phyloP scores from a whole-genome alignment of 2,113 vertebrate genomes.

The sheep (Ovis aries) region DNA sequence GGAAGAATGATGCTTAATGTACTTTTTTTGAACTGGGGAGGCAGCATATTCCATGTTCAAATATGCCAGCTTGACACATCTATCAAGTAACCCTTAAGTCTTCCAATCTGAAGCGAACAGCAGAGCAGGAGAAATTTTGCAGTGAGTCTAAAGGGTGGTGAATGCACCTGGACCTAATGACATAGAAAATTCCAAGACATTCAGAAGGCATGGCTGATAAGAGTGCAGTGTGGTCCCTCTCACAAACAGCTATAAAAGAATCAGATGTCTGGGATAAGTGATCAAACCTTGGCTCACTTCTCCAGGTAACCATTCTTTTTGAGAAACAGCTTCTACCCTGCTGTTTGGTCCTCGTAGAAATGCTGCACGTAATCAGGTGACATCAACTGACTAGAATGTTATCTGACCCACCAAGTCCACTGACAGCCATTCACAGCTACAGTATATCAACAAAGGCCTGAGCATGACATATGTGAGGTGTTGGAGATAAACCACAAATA shows the following conservation, averaged over 20 bases:
- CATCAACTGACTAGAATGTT: not conserved
- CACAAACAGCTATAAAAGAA: not conserved
- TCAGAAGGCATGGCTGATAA: not conserved
- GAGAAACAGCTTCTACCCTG: not conserved
- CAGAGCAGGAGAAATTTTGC: not conserved
- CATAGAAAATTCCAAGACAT: not conserved
- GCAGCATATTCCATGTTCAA: not conserved
- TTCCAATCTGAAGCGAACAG: not conserved
- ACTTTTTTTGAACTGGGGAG: not conserved
- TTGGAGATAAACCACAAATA: not conserved
- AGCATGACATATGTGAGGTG: not conserved
- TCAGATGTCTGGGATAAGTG: not conserved
- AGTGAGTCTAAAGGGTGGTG: not conserved
- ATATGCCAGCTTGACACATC: not conserved
- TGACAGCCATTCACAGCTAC: not conserved
- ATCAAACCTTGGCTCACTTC: not conserved
- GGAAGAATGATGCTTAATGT: not conserved
- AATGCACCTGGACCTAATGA: not conserved
- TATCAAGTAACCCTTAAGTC: not conserved
- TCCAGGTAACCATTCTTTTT: not conserved
- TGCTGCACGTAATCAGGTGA: not conserved
- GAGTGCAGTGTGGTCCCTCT: not conserved
- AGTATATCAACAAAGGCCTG: not conserved
- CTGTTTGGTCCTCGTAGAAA: not conserved
- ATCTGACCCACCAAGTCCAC: not conserved